Percentiles rank a stretch among this genome's conserved stretches.
These are phyloP conservation scores for Leptonema lineaticorne DNA, from an alignment of 1,140 invertebrate genomes.

Conservation along the genomic window DNA sequence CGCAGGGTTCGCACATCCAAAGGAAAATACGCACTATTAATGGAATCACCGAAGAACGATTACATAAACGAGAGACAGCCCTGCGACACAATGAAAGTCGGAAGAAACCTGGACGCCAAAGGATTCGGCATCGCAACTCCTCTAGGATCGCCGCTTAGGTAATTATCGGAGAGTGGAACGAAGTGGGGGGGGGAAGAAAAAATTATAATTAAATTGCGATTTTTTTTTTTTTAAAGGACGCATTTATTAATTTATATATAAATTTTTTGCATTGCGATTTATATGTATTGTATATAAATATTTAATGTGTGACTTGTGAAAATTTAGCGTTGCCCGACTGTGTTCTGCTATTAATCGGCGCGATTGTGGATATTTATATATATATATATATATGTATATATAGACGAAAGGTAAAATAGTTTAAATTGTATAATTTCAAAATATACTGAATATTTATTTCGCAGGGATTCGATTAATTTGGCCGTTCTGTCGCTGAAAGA, in stretches of 20 bases:
- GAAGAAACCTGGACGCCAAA: conserved; percentile 87
- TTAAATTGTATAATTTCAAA: conserved; percentile 15
- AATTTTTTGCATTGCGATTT: too few species aligned
- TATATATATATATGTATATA: not conserved
- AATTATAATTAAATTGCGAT: too few species aligned
- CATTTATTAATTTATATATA: too few species aligned
- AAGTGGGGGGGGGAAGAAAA: too few species aligned
- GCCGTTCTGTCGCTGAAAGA: conserved; percentile 92
- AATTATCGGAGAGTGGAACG: too few species aligned
- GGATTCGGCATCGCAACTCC: conserved; percentile 93
- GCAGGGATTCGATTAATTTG: conserved; percentile 85
- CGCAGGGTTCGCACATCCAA: conserved; percentile 77
- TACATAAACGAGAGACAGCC: conserved; percentile 90
- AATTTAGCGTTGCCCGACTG: not conserved
- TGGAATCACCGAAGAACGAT: conserved; percentile 94
- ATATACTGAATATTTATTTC: conserved; percentile 29
- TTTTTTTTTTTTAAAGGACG: too few species aligned
- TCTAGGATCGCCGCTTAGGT: conserved; percentile 87
- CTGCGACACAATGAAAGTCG: conserved; percentile 95
- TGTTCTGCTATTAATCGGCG: too few species aligned
- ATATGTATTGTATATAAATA: too few species aligned
- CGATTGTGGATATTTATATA: not conserved
- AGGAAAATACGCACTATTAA: conserved; percentile 91
- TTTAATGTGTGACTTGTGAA: too few species aligned
- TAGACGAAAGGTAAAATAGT: too few species aligned